Evolutionary conservation across 2,113 vertebrate genomes (phyloP).

Genomic region (Eolophus roseicapilla): DNA sequence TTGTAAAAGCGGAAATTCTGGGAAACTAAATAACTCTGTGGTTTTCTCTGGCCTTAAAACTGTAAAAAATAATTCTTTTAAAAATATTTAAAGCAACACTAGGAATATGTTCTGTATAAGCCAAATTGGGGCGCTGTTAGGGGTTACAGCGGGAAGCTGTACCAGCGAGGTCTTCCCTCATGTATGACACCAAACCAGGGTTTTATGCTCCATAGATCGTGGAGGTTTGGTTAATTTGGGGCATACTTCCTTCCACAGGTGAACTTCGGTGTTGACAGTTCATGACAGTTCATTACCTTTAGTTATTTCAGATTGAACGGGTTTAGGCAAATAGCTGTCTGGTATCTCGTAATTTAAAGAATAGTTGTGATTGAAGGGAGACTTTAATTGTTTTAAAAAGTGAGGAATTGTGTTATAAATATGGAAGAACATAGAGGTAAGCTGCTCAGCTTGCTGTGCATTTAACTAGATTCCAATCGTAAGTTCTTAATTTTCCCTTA

Average conservation of each 20-base stretch:
- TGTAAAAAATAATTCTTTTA: background rate
- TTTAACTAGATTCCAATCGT: background rate
- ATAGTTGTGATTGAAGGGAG: background rate
- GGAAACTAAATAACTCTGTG: background rate
- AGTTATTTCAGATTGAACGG: background rate
- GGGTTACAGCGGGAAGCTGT: background rate
- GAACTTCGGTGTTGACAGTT: background rate
- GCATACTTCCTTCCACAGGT: background rate
- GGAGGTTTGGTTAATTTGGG: background rate
- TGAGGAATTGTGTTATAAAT: background rate
- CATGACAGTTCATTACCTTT: background rate
- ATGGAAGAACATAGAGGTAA: too few species aligned
- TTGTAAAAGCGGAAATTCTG: background rate
- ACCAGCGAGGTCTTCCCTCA: accelerated
- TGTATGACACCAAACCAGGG: background rate
- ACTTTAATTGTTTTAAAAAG: background rate
- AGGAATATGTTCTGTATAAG: background rate
- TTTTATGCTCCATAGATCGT: background rate
- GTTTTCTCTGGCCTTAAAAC: background rate
- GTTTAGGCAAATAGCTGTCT: background rate
- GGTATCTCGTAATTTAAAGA: background rate
- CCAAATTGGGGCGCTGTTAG: background rate
- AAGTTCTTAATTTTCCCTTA: background rate
- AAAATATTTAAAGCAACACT: background rate
- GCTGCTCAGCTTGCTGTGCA: background rate